Conservation (phyloP, 2,888 invertebrate genomes). For the Ophonus ardosiacus region DNA sequence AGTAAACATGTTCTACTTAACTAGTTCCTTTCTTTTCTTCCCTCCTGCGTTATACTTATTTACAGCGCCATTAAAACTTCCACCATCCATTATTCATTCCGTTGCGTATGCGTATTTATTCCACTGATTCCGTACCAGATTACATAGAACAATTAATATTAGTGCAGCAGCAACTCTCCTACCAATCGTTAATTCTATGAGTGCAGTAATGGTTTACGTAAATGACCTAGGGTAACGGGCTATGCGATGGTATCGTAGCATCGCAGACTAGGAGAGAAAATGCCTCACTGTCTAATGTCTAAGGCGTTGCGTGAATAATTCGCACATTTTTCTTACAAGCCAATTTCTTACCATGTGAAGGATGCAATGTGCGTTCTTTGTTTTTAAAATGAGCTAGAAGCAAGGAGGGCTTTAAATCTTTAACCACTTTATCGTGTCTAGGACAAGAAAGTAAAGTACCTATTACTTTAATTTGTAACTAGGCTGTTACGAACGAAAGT, state of each 20-base stretch:
- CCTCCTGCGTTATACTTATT: neutral
- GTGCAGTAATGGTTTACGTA: neutral
- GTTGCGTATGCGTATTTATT: neutral
- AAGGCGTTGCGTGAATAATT: constrained; percentile 4
- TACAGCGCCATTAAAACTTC: neutral
- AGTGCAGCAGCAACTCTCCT: neutral
- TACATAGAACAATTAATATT: neutral
- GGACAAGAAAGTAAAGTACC: too few relatives aligned
- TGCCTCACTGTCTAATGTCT: neutral
- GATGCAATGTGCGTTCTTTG: neutral
- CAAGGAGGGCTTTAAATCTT: neutral
- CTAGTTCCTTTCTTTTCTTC: neutral
- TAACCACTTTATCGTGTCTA: neutral
- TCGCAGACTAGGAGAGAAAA: too few relatives aligned
- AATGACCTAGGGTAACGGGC: neutral
- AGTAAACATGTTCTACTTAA: neutral
- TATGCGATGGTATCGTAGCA: neutral
- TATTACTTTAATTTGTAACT: too few relatives aligned
- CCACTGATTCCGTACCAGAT: neutral
- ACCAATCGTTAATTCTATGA: neutral
- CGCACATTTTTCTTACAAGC: constrained; percentile 9
- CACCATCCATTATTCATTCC: neutral
- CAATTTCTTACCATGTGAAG: neutral
- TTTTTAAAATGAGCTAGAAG: neutral
- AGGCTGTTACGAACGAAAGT: neutral